These are phyloP conservation scores for Luffia ferchaultella DNA, from an alignment of 2,888 invertebrate species.

Conservation along the genomic window DNA sequence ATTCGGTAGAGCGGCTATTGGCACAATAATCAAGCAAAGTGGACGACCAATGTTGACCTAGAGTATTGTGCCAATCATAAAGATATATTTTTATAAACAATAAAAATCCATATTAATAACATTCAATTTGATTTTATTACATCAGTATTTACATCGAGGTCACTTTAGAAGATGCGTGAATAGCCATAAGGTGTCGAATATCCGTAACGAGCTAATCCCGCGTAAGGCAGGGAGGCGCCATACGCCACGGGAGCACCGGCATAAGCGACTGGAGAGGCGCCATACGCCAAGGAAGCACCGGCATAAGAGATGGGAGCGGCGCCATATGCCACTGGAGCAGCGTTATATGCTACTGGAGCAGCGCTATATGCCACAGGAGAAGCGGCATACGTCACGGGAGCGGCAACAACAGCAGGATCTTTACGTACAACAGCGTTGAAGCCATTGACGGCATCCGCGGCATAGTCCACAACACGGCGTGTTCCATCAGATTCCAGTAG, in stretches of 20 bases:
- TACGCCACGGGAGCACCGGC: no score
- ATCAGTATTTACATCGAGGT: no score
- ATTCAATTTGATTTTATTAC: no score
- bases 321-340: not conserved
- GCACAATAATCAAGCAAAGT: no score
- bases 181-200: slow-evolving; percentile 19
- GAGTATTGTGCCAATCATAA: no score
- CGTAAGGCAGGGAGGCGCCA: slow-evolving; percentile 16
- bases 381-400: slow-evolving; percentile 24
- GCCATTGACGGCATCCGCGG: slow-evolving; percentile 54
- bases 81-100: no score
- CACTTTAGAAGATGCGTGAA: slow-evolving; percentile 24
- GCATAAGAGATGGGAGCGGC: not conserved
- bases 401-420: slow-evolving; percentile 42
- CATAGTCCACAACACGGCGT: slow-evolving; percentile 62
- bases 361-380: slow-evolving; percentile 23
- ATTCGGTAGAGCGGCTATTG: no score
- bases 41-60: no score
- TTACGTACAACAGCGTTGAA: slow-evolving; percentile 66
- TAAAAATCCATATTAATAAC: no score
- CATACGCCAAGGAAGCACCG: not conserved
- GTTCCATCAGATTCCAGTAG: slow-evolving; percentile 62
- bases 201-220: slow-evolving; percentile 12
- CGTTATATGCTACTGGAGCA: slow-evolving; percentile 13
- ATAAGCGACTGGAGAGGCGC: no score